phyloP scores from a whole-genome alignment of 2,113 vertebrate genomes.

The Vombatus ursinus region DNA sequence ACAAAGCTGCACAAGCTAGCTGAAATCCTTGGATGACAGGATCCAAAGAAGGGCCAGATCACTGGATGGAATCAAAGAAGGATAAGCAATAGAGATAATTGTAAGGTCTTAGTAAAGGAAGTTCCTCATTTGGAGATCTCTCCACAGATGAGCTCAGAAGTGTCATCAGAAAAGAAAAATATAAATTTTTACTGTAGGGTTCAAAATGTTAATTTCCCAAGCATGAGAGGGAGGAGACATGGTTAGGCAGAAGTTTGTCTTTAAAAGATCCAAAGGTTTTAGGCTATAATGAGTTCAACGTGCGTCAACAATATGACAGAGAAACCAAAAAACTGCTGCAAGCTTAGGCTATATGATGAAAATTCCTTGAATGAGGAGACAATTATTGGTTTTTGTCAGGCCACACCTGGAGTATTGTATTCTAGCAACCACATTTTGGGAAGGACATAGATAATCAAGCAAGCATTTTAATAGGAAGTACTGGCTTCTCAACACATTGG shows the following conservation, averaged over 20 bases:
- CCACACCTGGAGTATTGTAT: not conserved
- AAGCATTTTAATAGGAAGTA: not conserved
- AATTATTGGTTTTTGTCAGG: not conserved
- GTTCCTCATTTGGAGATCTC: not conserved
- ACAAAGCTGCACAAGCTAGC: not conserved
- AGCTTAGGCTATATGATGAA: not conserved
- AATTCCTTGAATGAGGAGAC: not conserved
- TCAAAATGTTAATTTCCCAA: not conserved
- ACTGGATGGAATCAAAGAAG: not conserved
- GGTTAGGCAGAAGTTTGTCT: not conserved
- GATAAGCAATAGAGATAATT: not conserved
- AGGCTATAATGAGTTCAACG: not conserved
- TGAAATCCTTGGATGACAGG: not conserved
- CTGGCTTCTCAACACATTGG: not conserved
- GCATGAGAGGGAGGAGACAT: not conserved
- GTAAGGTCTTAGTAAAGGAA: not conserved
- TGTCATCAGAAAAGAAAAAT: not conserved
- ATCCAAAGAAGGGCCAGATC: not conserved
- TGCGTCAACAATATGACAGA: not conserved
- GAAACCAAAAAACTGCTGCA: not conserved
- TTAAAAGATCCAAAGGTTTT: not conserved
- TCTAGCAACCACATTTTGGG: not conserved
- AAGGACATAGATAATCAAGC: not conserved
- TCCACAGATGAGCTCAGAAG: not conserved
- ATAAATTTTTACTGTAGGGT: not conserved